Evolutionary conservation across 2,113 vertebrate genomes (phyloP).

Genomic region (Symphodus melops): DNA sequence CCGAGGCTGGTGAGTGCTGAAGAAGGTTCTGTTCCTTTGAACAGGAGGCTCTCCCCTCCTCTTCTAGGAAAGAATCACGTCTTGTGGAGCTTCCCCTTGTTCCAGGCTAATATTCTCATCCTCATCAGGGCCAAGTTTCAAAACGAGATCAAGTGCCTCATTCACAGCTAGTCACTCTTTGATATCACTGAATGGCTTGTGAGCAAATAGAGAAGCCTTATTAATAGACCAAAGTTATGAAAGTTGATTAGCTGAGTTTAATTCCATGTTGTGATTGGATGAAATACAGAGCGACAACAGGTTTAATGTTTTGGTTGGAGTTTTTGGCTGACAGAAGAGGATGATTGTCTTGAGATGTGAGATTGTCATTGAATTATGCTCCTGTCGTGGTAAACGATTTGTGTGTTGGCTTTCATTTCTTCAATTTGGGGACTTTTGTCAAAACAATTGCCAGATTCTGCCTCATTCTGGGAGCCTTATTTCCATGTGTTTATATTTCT

Average conservation of each 20-base stretch:
- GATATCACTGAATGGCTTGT: conserved; percentile 49
- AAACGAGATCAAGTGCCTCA: conserved; percentile 59
- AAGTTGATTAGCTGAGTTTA: conserved; percentile 43
- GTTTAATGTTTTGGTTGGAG: neutral
- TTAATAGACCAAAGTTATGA: conserved; percentile 35
- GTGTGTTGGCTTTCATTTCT: neutral
- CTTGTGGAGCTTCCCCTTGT: conserved; percentile 34
- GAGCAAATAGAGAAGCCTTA: conserved; percentile 37
- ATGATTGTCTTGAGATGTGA: neutral
- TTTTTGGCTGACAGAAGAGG: neutral
- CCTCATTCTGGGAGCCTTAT: conserved; percentile 35
- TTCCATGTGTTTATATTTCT: conserved; percentile 28
- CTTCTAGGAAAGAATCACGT: conserved; percentile 21
- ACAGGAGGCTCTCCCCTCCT: conserved; percentile 29
- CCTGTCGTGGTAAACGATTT: neutral
- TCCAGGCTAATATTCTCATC: conserved; percentile 43
- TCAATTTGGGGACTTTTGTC: neutral
- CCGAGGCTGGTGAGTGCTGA: conserved; percentile 8
- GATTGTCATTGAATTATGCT: conserved; percentile 13
- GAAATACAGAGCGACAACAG: conserved; percentile 21
- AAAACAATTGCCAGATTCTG: conserved; percentile 21
- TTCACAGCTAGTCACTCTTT: conserved; percentile 53
- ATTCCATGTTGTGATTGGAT: conserved; percentile 33
- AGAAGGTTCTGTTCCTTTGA: conserved; percentile 46
- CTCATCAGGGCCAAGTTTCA: conserved; percentile 55